Evolutionary conservation across 2,113 vertebrate genomes (phyloP).

Genomic region (Esox niger): DNA sequence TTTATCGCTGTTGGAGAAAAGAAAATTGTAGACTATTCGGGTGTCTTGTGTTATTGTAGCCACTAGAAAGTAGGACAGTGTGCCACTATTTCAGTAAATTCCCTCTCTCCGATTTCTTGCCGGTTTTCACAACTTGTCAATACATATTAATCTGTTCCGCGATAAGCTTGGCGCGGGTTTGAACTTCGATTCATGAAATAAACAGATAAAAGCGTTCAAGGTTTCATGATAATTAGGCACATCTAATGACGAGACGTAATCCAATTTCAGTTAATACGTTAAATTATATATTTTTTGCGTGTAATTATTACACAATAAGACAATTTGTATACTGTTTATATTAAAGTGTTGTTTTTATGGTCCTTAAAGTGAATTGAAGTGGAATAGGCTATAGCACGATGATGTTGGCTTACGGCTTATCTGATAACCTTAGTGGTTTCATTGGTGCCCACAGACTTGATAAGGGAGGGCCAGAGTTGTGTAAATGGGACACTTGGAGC

Average conservation of each 20-base stretch:
- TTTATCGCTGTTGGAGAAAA: conserved; percentile 12
- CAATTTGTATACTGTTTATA: neutral
- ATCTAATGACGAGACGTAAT: neutral
- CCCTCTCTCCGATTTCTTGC: conserved; percentile 18
- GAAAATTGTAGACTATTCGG: conserved; percentile 28
- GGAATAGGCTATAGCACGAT: neutral
- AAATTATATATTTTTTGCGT: neutral
- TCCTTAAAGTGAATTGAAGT: neutral
- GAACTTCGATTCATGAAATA: neutral
- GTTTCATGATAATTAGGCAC: neutral
- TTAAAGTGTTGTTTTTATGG: neutral
- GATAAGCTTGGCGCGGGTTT: neutral
- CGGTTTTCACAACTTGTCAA: conserved; percentile 16
- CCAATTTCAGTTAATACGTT: neutral
- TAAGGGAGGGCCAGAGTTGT: too few relatives aligned
- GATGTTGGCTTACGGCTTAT: conserved; percentile 1
- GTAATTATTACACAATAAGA: neutral
- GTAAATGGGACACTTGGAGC: too few relatives aligned
- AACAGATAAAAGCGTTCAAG: neutral
- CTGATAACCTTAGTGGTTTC: conserved; percentile 24
- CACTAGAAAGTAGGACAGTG: conserved; percentile 60
- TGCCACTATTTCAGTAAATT: conserved; percentile 46
- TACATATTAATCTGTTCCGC: neutral
- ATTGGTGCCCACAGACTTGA: conserved; percentile 5
- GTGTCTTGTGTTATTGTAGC: conserved; percentile 36